phyloP scores from a whole-genome alignment of 2,113 vertebrate genomes.

The Xenopus tropicalis region DNA sequence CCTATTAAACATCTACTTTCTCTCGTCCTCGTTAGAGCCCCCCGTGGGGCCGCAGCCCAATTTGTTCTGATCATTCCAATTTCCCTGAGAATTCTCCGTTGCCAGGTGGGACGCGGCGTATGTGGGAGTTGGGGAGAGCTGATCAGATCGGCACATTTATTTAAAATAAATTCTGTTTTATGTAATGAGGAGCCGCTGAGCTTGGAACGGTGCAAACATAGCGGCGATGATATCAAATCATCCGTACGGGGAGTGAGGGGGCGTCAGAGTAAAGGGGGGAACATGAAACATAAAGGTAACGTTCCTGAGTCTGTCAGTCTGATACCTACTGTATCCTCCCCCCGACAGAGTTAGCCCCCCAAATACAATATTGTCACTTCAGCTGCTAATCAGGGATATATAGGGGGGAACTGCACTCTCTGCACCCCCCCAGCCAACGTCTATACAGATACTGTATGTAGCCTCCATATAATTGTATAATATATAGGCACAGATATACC shows the following conservation, averaged over 20 bases:
- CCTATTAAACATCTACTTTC: too few relatives aligned
- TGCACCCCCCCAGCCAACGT: too few relatives aligned
- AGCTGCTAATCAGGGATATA: too few relatives aligned
- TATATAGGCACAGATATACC: too few relatives aligned
- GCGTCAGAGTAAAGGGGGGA: background rate
- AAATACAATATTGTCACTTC: too few relatives aligned
- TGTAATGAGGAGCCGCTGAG: constrained; percentile 3
- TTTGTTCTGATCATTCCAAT: constrained; percentile 6
- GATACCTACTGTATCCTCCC: too few relatives aligned
- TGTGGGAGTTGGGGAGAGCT: constrained; percentile 18
- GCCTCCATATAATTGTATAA: too few relatives aligned
- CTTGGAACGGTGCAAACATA: constrained; percentile 1
- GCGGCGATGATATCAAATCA: background rate
- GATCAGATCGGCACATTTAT: background rate
- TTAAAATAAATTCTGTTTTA: background rate
- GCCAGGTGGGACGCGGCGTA: constrained; percentile 3
- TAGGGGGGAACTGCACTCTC: too few relatives aligned
- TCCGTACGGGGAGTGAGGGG: background rate
- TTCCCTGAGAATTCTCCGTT: background rate
- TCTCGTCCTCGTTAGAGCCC: background rate
- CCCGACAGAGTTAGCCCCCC: too few relatives aligned
- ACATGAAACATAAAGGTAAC: too few relatives aligned
- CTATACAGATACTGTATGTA: too few relatives aligned
- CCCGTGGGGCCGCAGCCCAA: background rate
- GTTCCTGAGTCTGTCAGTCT: too few relatives aligned